Evolutionary conservation across 2,888 invertebrate genomes (phyloP), one percentile per base, ranked within the genome.

Genomic region (Parascotia fuliginaria): DNA sequence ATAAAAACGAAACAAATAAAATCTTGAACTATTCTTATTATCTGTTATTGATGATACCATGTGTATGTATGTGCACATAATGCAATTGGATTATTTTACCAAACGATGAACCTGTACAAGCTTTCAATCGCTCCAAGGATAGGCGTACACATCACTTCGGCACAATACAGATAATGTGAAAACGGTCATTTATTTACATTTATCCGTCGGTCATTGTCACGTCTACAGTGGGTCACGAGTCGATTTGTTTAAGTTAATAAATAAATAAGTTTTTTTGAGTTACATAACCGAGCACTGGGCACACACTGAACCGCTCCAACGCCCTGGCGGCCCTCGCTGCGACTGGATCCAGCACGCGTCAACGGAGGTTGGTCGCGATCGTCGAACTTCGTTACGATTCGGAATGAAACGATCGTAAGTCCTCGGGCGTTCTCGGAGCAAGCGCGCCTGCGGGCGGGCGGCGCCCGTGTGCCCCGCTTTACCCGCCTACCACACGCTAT

Each of bases 331-430:
- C 85, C 77, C 81, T 83, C 85, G 85, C 87, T 85, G 87, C 88
- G 89, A 92, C 92, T 92, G 90, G 84, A 77, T 77, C 82, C 82
- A 83, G 82, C 88, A 84, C 87, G 89, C 88, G 86, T 85, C 88
- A 84, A 77, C 85, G 83, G 81, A 83, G 89, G 90, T 86, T 80
- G 87, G 85, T 81, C 72, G 86, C 81, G 83, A 84, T 89, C 88
- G 89, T 83, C 87, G 80, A 87, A 88, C 89, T 89, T 89, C 91
- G 91, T 87, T 89, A 87, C 78, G 84, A 79, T 77, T 87, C 90
- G 89, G 85, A 81, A 79, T 77, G 80, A 80, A 89, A 89, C 90
- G 89, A 88, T 89, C 90, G 89, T 83, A 69, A 75, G 77, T 83
- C 83, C 85, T 91, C 91, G 91, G 89, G 81, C 84, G 81, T 64